Base-by-base conservation (phyloP, 1,140 invertebrate genomes). In the Ladona fulva region DNA sequence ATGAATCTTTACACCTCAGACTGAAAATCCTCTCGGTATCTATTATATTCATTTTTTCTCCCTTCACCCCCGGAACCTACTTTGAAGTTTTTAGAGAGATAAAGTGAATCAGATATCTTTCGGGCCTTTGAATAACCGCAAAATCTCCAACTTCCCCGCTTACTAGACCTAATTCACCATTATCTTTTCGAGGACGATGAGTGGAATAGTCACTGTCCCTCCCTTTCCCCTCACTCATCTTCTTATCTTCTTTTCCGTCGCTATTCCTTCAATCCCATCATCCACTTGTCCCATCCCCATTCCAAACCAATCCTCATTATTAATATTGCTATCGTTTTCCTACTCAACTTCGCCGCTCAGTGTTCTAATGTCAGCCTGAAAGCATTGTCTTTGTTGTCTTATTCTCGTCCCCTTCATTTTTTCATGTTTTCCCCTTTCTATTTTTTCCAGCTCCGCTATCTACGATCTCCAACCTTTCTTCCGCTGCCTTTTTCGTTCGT, bases 301-400 rank as follows among this genome's bases (percentile, higher is more conserved):
- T 66, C 52, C 52, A 3, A 12, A 6, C 52, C 52, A 12, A 6
- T 12, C 52, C 52, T 66, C 52, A 66, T 66, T 66, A 66, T 66
- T 66, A 66, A 66, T 66, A 66, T 66, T 22, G 52, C n/a, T 66
- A 66, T 66, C 52, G 52, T 66, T 22, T 22, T 66, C n/a, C 52
- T 12, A 22, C 52, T 66, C 52, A 66, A 66, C 52, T 66, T 66
- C n/a, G 52, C 52, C 52, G 52, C 52, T 22, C 52, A 19, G 5
- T 66, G 16, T 66, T 66, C 14, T 22, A 22, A 22, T 66, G 52
- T 66, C 52, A 66, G 52, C 12, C 14, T 66, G 52, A 66, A 66
- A 66, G 52, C 52, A 66, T 66, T 66, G 52, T 66, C 52, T 66
- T 12, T 66, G 52, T 66, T 66, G 52, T 66, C 52, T 66, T 66